Conservation (phyloP, 2,113 vertebrate genomes). For the Cairina moschata region DNA sequence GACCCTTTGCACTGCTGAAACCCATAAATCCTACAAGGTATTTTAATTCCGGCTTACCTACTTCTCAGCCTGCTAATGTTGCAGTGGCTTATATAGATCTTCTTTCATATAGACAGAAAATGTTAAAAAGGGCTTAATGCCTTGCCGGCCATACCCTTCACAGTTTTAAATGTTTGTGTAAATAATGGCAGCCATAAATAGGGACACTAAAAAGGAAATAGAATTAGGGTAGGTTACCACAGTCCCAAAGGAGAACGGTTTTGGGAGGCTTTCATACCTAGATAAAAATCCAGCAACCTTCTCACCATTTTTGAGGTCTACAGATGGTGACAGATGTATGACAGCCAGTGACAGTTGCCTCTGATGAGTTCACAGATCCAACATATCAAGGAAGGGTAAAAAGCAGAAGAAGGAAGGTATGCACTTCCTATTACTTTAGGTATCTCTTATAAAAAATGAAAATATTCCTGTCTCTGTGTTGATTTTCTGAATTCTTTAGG, state of each 20-base stretch:
- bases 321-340: background rate
- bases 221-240: background rate
- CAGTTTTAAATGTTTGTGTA: background rate
- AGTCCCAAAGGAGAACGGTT: background rate
- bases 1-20: background rate
- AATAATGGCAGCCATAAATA: background rate
- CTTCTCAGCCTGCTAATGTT: background rate
- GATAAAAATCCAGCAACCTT: background rate
- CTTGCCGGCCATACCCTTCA: background rate
- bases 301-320: background rate
- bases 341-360: background rate
- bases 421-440: background rate
- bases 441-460: background rate
- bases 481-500: background rate
- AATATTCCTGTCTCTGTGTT: background rate
- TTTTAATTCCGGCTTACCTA: background rate
- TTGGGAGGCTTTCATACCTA: background rate
- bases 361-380: background rate
- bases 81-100: background rate
- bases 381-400: background rate
- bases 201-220: background rate
- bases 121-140: background rate
- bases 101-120: background rate
- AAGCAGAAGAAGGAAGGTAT: background rate
- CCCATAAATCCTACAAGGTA: background rate